phyloP scores from a whole-genome alignment of 2,797 vertebrate genomes.

The Eidolon dupreanum region DNA sequence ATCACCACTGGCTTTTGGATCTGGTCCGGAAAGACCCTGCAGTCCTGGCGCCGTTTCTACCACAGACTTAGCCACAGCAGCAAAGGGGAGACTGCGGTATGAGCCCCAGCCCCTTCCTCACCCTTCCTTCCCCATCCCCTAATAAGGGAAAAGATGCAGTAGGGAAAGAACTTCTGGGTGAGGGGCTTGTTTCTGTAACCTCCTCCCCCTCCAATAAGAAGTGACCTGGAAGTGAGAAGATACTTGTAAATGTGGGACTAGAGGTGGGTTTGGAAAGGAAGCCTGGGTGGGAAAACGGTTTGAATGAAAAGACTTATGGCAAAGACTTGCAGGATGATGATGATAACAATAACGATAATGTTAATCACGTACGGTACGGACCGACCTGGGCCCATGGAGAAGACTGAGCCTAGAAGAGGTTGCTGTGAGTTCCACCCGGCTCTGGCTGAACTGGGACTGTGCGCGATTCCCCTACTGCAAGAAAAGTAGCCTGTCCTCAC shows the following conservation, averaged over 20 bases:
- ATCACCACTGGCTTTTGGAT: constrained; percentile 97
- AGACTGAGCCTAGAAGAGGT: not conserved
- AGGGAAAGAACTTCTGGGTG: not conserved
- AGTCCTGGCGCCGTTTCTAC: constrained; percentile 94
- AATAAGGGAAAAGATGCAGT: not conserved
- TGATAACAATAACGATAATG: not conserved
- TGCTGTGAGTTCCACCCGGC: not conserved
- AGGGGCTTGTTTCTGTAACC: not conserved
- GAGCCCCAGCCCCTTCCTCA: constrained; percentile 71
- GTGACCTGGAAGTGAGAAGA: constrained; percentile 24
- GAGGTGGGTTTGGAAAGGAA: constrained; percentile 26
- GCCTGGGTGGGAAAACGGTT: constrained; percentile 15
- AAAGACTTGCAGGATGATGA: constrained; percentile 26
- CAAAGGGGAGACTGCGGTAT: constrained; percentile 99
- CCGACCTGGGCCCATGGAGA: not conserved
- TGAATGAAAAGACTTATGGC: constrained; percentile 38
- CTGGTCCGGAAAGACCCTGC: constrained; percentile 95
- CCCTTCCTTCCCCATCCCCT: not conserved
- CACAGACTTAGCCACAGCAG: constrained; percentile 94
- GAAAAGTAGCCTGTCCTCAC: constrained; percentile 50
- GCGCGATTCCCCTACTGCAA: constrained; percentile 29
- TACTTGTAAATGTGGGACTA: not conserved
- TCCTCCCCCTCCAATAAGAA: not conserved
- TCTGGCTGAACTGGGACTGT: not conserved
- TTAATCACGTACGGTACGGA: not conserved